A percentile compares a stretch with the other conserved stretches of the same genome.
phyloP scores from a whole-genome alignment of 2,113 vertebrate genomes.

The Poecile atricapillus region DNA sequence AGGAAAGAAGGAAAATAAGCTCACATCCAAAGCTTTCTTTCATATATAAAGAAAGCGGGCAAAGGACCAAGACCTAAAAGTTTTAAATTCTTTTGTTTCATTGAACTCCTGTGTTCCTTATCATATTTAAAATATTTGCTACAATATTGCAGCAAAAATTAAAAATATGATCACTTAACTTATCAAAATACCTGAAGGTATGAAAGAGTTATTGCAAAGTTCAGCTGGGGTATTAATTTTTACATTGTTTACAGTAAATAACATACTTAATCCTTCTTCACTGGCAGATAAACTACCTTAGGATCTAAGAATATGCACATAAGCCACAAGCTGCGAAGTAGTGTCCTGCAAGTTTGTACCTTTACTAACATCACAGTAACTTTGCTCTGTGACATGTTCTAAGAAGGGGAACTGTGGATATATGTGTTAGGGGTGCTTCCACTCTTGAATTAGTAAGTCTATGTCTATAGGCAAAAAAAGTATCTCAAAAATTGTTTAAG shows the following conservation, averaged over 20 bases:
- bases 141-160: neutral
- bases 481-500: neutral
- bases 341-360: neutral
- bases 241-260: neutral
- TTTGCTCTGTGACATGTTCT: neutral
- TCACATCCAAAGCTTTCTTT: neutral
- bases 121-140: neutral
- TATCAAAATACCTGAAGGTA: neutral
- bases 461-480: neutral
- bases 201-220: neutral
- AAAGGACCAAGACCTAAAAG: neutral
- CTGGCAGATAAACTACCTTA: neutral
- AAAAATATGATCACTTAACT: neutral
- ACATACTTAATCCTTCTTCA: neutral
- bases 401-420: neutral
- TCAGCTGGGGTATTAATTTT: neutral
- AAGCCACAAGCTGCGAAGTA: neutral
- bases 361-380: neutral
- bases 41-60: neutral
- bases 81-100: neutral
- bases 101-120: neutral
- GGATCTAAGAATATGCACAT: neutral
- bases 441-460: neutral
- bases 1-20: neutral
- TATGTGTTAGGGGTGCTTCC: neutral